Evolutionary conservation across 2,888 invertebrate genomes (phyloP), one percentile per base, ranked within the genome.

Genomic region (Lathronympha strigana): DNA sequence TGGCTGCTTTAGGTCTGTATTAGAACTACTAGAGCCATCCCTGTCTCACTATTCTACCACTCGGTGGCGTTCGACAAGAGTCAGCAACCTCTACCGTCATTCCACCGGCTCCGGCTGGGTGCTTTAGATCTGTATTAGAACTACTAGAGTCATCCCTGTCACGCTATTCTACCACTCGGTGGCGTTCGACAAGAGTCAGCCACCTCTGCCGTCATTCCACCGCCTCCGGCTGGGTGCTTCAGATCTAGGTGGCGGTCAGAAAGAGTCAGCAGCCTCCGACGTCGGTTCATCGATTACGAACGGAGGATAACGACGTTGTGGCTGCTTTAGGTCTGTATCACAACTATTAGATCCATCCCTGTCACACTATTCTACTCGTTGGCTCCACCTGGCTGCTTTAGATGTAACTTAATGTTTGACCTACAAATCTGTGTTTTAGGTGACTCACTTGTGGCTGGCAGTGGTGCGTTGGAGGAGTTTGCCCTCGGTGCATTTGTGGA

Each of bases 401-500:
- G n/a, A n/a, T n/a, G 13, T n/a, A 40, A 91, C 45, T 79, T 88
- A 0, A 47, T 84, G 2, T 69, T 81, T n/a, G 6, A 36, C 13
- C 5, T 4, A 15, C 15, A 17, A 1, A 4, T 40, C 17, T n/a
- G 6, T 38, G 23, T 36, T n/a, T 0, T 13, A 57, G 57, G 95
- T 0, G 95, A 96, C 81, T 95, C 95, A 0, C 79, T 96, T 70
- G 94, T 95, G 1, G 95, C 95, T 1, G 95, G 94, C 36, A 95
- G 94, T 72, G 95, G 95, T 0, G 95, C 95, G 0, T 80, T 95
- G 71, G 95, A 95, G 70, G 95, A 95, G 79, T 95, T 92, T 76
- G 95, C 95, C 0, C 83, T 95, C 2, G 95, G 95, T 1, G 95
- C 95, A 0, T 94, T 96, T 74, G 94, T 95, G 68, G 95, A 96